Conservation (phyloP, 2,797 vertebrate species). For the Zalophus californianus region DNA sequence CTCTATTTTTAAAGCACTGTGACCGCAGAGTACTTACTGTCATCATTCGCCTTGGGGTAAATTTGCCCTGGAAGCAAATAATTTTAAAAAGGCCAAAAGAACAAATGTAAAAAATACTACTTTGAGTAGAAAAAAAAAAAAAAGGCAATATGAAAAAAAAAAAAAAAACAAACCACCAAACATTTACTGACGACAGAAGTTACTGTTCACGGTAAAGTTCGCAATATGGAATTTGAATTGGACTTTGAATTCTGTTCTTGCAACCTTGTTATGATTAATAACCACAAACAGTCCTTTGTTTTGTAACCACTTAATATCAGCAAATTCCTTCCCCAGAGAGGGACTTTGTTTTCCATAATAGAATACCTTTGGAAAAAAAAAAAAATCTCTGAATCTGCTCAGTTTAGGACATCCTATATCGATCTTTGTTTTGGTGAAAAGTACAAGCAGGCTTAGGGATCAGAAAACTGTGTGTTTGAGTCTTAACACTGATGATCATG, state of each 20-base stretch:
- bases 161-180: neutral
- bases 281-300: neutral
- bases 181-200: neutral
- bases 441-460: neutral
- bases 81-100: conserved; percentile 42
- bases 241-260: neutral
- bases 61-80: conserved; percentile 40
- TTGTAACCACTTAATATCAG: neutral
- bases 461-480: neutral
- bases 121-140: neutral
- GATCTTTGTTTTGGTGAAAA: neutral
- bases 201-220: neutral
- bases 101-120: neutral
- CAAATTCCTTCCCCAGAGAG: neutral
- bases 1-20: conserved; percentile 15
- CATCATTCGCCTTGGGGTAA: neutral
- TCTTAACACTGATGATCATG: neutral
- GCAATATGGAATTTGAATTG: neutral
- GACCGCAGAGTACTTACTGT: conserved; percentile 1
- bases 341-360: neutral
- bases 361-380: neutral
- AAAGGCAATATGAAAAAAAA: neutral
- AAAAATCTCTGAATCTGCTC: neutral
- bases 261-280: conserved; percentile 11
- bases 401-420: neutral